A percentile compares a stretch with the other conserved stretches of the same genome.
Evolutionary conservation across 2,888 invertebrate genomes (phyloP).

Genomic region (Torymus tubicola): DNA sequence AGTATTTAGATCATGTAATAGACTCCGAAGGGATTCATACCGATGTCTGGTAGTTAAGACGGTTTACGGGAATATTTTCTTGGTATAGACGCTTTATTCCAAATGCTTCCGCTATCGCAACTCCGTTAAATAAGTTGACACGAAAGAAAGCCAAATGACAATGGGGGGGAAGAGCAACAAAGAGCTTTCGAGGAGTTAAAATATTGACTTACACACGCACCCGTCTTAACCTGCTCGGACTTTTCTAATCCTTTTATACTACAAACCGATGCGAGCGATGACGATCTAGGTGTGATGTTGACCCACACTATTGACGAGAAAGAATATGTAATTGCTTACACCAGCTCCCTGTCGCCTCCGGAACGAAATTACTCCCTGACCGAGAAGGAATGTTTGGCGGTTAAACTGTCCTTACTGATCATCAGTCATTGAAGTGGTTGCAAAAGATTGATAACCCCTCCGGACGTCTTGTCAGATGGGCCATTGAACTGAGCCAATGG

Average conservation of each 20-base stretch:
- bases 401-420: too few relatives aligned
- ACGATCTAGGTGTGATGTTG: constrained; percentile 64
- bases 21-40: not conserved
- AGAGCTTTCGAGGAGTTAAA: not conserved
- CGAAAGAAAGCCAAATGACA: not conserved
- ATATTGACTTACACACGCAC: not conserved
- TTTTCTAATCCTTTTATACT: not conserved
- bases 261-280: not conserved
- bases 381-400: too few relatives aligned
- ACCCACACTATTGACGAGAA: too few relatives aligned
- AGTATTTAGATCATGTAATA: not conserved
- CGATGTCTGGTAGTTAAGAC: not conserved
- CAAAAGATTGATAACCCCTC: too few relatives aligned
- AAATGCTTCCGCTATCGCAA: not conserved
- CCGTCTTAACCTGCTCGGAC: not conserved
- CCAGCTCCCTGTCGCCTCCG: too few relatives aligned
- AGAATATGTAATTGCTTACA: too few relatives aligned
- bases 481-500: too few relatives aligned
- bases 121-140: not conserved
- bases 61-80: not conserved
- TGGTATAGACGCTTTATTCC: not conserved
- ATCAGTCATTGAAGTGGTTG: too few relatives aligned
- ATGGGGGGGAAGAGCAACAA: not conserved
- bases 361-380: too few relatives aligned
- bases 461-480: too few relatives aligned